Evolutionary conservation across 2,797 vertebrate species (phyloP), one percentile per base, ranked within the genome.

Genomic region (Tragopan temminckii): DNA sequence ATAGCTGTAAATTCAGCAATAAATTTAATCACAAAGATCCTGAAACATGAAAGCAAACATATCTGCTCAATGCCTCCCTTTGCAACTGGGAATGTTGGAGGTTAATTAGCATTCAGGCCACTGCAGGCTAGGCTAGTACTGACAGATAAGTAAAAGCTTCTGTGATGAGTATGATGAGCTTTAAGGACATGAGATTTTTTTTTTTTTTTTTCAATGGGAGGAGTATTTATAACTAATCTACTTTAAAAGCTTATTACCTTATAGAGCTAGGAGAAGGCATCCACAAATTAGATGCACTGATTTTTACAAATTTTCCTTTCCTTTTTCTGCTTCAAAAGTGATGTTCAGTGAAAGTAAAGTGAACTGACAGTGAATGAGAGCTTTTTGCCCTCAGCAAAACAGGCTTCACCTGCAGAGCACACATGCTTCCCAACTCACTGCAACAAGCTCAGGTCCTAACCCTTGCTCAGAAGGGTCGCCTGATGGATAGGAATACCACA

Each of bases 401-500:
- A 80, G 52, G 58, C n/a, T 92, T 91, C 94, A 96, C 94, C 95
- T 96, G 93, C 85, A 72, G 91, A 0, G 2, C 87, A 89, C 76
- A 71, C 66, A 63, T 80, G 36, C 31, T 36, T 93, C 52, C 63
- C 75, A 90, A 85, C 5, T 43, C 82, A 42, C 50, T 61, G 79
- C 75, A 94, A 46, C 69, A 81, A 79, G 89, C 85, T 76, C 81
- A 53, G 74, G 80, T 89, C 92, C 88, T 95, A 95, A 95, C 95
- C 94, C 90, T 85, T 62, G 76, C 9, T 10, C 50, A 50, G 63
- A 88, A 61, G 40, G 92, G 93, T 96, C 43, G 0, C 59, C 76
- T 95, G 85, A 92, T 93, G 89, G 92, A 92, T 95, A 85, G 90
- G 89, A 94, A 93, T 96, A 95, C 92, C 90, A 67, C 85, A 95